Evolutionary conservation across 92 coral and sea anemone genomes (phyloP).

Genomic region (Phymanthus crucifer): DNA sequence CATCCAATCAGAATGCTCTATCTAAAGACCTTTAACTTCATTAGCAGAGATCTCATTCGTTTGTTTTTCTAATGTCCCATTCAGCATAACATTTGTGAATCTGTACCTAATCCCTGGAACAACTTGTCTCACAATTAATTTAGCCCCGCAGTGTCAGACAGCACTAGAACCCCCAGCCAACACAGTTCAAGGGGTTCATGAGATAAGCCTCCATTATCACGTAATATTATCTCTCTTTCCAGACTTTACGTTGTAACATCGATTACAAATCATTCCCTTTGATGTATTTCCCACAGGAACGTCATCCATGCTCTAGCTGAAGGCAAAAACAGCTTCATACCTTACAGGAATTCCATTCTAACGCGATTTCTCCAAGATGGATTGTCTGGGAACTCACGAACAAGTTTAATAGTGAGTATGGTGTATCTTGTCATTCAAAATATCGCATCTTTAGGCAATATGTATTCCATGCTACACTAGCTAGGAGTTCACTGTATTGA

Average conservation of each 20-base stretch:
- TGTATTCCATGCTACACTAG: neutral
- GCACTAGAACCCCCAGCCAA: neutral
- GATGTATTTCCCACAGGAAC: slow-evolving; percentile 49
- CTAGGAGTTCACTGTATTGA: neutral
- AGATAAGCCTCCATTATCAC: neutral
- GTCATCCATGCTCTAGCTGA: slow-evolving; percentile 89
- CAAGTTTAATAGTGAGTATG: slow-evolving; percentile 74
- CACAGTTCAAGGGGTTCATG: neutral
- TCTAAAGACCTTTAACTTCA: neutral
- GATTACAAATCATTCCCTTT: slow-evolving; percentile 5
- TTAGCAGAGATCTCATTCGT: neutral
- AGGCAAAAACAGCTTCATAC: slow-evolving; percentile 73
- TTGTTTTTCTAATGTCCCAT: neutral
- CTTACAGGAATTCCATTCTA: slow-evolving; percentile 76
- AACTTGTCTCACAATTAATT: neutral
- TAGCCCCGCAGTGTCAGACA: neutral
- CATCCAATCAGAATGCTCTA: neutral
- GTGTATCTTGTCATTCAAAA: neutral
- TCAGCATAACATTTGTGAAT: neutral
- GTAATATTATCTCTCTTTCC: slow-evolving; percentile 6
- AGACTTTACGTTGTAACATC: neutral
- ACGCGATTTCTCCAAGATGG: slow-evolving; percentile 82
- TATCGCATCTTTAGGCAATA: neutral
- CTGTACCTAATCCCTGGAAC: neutral
- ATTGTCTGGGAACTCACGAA: slow-evolving; percentile 80